Evolutionary conservation across 2,113 vertebrate genomes (phyloP), one percentile per base, ranked within the genome.

Genomic region (Micronisus gabar): DNA sequence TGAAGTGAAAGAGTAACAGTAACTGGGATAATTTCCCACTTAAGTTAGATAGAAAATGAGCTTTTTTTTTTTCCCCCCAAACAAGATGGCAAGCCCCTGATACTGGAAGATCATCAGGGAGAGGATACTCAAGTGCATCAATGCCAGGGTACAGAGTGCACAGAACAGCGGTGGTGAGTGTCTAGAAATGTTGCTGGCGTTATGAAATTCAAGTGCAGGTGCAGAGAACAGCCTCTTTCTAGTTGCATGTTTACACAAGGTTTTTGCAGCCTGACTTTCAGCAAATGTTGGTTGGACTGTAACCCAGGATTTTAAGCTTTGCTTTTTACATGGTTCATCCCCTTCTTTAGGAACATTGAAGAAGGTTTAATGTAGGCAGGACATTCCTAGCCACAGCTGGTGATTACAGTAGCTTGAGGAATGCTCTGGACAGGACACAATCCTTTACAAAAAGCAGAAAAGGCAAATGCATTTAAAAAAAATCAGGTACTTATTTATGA

Each of bases 1-100:
- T 91, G 58, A 86, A 62, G 20, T 63, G 41, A 74, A 97, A 95
- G 38, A 81, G n/a, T 53, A 63, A 32, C 40, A 47, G 52, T 34
- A 68, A 87, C 27, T 34, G 13, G 61, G 52, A 85, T 3, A 8
- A 14, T 78, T 93, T 91, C 68, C 43, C 29, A 59, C 27, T 66
- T 41, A 32, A 61, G 6, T 20, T 55, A 32, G 63, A 11, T 59
- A 50, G 90, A 94, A 93, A 80, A 82, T 40, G 6, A 34, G 23
- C 25, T 0, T 6, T 25, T 52, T 86, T 86, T 75, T 67, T 10
- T 0, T 0, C 2, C 20, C 20, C 20, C 10, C 36, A 47, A 55
- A 91, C 21, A 90, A 72, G 36, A 50, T 16, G 34, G 25, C 30
- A 82, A 88, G 5, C 25, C 23, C 78, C 45, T 73, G 81, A 27